Base-by-base conservation (phyloP, 2,888 invertebrate species). In the Tineola bisselliella region DNA sequence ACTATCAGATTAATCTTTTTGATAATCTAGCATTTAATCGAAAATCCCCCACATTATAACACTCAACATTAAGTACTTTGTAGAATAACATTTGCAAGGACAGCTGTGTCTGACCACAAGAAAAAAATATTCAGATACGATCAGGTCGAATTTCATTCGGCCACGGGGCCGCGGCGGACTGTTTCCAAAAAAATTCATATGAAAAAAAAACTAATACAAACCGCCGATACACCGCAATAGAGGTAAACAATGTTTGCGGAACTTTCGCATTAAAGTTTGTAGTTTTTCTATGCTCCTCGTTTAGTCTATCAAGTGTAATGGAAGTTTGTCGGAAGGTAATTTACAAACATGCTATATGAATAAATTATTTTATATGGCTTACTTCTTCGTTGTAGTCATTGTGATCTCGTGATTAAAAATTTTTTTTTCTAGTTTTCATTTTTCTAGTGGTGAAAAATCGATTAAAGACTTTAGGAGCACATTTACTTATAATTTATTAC, bases 31-130 rank as follows among this genome's bases (percentile, higher is more conserved):
- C n/a, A 10, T 48, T 15, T 48, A 48, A 48, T 17, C 48, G 48
- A 48, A 48, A 48, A 48, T 48, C 13, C 48, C 43, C 48, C 48
- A 64, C 70, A 70, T 73, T 69, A 73, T 66, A 70, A 69, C 67
- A 67, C 68, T 59, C 54, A 17, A 13, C 17, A 48, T 13, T 48
- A 48, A 48, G 15, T 48, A 48, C 48, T 48, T 48, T 48, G 48
- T 48, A 48, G 15, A 48, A 48, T 48, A 48, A 10, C 48, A 48
- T 48, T 48, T 48, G 48, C 48, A 48, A 48, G 48, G 72, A 76
- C 87, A 87, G 84, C 86, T 87, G 87, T 75, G 73, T 69, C 77
- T 84, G 84, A 86, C 87, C 84, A 74, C 86, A 83, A 72, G 72
- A 70, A 73, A 86, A 86, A 87, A 84, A 86, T 71, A 71, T 72